Evolutionary conservation across 2,888 invertebrate species (phyloP), one percentile per base, ranked within the genome.

Genomic region (Tetramorium bicarinatum): DNA sequence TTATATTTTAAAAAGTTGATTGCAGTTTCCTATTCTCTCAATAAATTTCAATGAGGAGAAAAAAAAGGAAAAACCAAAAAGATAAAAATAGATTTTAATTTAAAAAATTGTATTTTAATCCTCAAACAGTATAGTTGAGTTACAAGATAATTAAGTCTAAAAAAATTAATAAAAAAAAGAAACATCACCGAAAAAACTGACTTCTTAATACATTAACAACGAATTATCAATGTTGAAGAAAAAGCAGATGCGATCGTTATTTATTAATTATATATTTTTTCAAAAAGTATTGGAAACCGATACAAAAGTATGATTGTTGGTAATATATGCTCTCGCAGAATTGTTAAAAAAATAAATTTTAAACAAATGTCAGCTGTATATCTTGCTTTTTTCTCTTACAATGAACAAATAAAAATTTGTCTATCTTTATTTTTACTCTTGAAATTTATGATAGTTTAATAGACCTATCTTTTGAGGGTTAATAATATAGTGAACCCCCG

Each of bases 101-200:
- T 18, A 69, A 13, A n/a, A 64, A n/a, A 34, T 69, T 69, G 15
- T 29, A 9, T 47, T 11, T 69, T 69, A 49, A 34, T n/a, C n/a
- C 13, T 49, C n/a, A 34, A 49, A 52, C n/a, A 4, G 8, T 64
- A 41, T n/a, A 29, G 38, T 21, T 64, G 2, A 1, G 2, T 64
- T 18, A 67, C 2, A 67, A 9, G n/a, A 69, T 69, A 34, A 15
- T 34, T n/a, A 15, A 47, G 6, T 71, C 13, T n/a, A 21, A 71
- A 69, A 69, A 49, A 71, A 21, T 71, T 13, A 34, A 34, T 52
- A 47, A 4, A 9, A 4, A 9, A 8, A 41, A 13, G 3, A 41
- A 38, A 21, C 21, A 6, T 69, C 13, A 49, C 6, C 6, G 11
- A 38, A 62, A 62, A 1, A 62, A 38, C 18, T 11, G 11, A 38